These are phyloP conservation scores for Adineta ricciae DNA, from an alignment of 2,888 invertebrate genomes.

Conservation along the genomic window DNA sequence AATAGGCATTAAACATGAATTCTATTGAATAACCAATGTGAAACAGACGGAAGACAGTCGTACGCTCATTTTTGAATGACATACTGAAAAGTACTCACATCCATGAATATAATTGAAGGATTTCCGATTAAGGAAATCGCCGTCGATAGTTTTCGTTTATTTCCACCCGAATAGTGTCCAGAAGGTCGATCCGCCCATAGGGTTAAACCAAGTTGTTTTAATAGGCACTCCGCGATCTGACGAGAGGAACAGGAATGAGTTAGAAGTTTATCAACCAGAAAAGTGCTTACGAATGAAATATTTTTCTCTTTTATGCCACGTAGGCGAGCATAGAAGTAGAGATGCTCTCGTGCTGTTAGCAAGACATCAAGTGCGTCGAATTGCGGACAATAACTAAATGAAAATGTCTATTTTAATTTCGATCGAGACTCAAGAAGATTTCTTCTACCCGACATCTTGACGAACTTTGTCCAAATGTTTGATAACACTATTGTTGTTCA, in stretches of 20 bases:
- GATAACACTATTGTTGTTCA: conserved; percentile 45
- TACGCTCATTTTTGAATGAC: too few species aligned
- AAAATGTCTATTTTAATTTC: too few species aligned
- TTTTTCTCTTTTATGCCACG: conserved; percentile 56
- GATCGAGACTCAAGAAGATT: background rate
- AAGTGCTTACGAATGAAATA: conserved; percentile 42
- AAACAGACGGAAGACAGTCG: too few species aligned
- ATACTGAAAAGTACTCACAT: conserved; percentile 52
- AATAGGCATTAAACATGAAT: too few species aligned
- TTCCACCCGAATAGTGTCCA: conserved; percentile 61
- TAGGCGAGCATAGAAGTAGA: conserved; percentile 64
- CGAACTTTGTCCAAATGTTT: conserved; percentile 47
- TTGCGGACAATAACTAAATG: conserved; percentile 68
- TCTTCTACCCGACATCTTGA: conserved; percentile 54
- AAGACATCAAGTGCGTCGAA: conserved; percentile 72
- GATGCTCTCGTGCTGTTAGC: conserved; percentile 66
- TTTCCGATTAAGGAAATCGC: conserved; percentile 67
- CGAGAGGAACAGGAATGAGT: conserved; percentile 30
- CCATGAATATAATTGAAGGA: conserved; percentile 62
- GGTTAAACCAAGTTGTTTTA: conserved; percentile 59
- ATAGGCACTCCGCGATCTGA: conserved; percentile 58
- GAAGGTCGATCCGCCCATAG: conserved; percentile 50
- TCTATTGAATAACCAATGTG: too few species aligned
- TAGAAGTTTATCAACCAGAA: too few species aligned
- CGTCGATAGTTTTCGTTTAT: conserved; percentile 67